phyloP scores from a whole-genome alignment of 2,113 vertebrate species.

The Sorex fumeus region DNA sequence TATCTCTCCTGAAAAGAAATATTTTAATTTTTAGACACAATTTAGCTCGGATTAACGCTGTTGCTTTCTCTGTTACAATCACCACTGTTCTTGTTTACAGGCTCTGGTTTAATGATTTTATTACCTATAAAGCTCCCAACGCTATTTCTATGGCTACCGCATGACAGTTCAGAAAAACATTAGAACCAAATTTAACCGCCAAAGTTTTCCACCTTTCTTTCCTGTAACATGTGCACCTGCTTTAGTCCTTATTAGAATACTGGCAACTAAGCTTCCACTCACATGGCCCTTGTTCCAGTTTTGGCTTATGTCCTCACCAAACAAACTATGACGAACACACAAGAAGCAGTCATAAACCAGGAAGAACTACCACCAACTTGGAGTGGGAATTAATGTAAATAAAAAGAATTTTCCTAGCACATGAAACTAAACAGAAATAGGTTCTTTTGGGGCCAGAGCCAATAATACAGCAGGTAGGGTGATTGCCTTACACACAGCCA shows the following conservation, averaged over 20 bases:
- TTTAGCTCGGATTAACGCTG: constrained; percentile 37
- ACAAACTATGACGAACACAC: constrained; percentile 20
- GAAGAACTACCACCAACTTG: constrained; percentile 41
- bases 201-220: constrained; percentile 24
- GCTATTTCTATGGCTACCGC: constrained; percentile 55
- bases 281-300: constrained; percentile 18
- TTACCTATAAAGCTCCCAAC: constrained; percentile 30
- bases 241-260: constrained; percentile 64
- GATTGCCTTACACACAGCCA: too few relatives aligned
- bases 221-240: constrained; percentile 29
- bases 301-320: constrained; percentile 62
- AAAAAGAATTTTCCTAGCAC: background rate
- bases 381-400: constrained; percentile 16
- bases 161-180: background rate
- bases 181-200: background rate
- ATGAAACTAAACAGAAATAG: constrained; percentile 25
- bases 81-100: background rate
- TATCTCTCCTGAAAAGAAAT: background rate
- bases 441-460: background rate
- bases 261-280: constrained; percentile 26
- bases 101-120: constrained; percentile 58
- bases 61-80: constrained; percentile 19
- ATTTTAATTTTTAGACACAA: constrained; percentile 28
- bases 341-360: constrained; percentile 26
- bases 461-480: too few relatives aligned